Evolutionary conservation across 2,797 vertebrate genomes (phyloP), one percentile per base, ranked within the genome.

Genomic region (Neomorphus geoffroyi): DNA sequence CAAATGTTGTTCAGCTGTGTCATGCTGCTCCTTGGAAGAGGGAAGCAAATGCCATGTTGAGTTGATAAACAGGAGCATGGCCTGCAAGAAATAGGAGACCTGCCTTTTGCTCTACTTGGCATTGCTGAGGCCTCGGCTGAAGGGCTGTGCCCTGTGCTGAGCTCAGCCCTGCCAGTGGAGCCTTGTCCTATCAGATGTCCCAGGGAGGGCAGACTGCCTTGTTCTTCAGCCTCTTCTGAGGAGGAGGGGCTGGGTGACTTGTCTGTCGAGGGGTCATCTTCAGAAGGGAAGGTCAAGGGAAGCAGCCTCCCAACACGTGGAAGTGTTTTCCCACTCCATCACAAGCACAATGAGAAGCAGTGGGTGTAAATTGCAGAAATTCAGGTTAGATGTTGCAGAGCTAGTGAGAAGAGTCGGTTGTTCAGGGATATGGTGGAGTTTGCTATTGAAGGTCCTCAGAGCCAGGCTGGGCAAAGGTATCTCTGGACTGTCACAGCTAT

Each of bases 121-220:
- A 14, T 58, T 0, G 0, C 56, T 0, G 0, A 43, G 67, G 78
- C 13, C 21, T 80, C 61, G 0, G 2, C 33, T 78, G 84, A 70
- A 65, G 54, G 0, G 0, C 1, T 0, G 48, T 39, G 43, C 24
- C 33, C 37, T 18, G 46, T 45, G 66, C 30, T 4, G 26, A 54
- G 30, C 35, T 24, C 1, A 1, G 74, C 30, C 41, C 30, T 87
- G 28, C 57, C 66, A 81, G 56, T 28, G 43, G 50, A 43, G 41
- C 72, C 10, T 7, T 3, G 26, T n/a, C 73, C 50, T 58, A 0
- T 11, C 8, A 0, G 24, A 7, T 69, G 39, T 60, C 72, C 46
- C 24, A 6, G 27, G 3, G 28, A n/a, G 39, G 22, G 9, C 83
- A 28, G 33, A 13, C 39, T 2, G 0, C 10, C 24, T 0, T 1